A percentile compares a stretch with the other conserved stretches of the same genome.
These are phyloP conservation scores for Cylindroiulus punctatus DNA, from an alignment of 2,888 invertebrate species.

Conservation along the genomic window DNA sequence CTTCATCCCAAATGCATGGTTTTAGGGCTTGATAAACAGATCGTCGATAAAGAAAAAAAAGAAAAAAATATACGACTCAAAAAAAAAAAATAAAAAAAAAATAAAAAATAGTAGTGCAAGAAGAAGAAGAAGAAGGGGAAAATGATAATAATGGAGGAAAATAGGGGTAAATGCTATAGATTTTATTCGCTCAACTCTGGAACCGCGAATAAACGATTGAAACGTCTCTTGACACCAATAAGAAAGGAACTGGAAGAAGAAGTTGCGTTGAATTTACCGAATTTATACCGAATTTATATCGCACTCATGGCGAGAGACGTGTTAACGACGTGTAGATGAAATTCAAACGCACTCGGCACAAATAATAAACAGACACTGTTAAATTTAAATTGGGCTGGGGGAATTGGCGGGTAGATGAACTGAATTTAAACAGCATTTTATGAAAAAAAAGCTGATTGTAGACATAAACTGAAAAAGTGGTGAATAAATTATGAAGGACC, in stretches of 20 bases:
- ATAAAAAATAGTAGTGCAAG: not conserved
- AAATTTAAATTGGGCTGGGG: too few species aligned
- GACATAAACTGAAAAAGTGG: too few species aligned
- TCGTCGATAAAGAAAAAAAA: constrained; percentile 3
- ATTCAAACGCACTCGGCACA: too few species aligned
- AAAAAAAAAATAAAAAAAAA: not conserved
- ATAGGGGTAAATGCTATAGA: constrained; percentile 38
- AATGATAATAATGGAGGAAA: constrained; percentile 27
- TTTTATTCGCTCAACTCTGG: constrained; percentile 27
- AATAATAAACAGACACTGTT: too few species aligned
- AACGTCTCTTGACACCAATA: constrained; percentile 38
- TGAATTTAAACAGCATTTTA: too few species aligned
- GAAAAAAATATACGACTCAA: not conserved
- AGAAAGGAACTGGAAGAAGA: not conserved
- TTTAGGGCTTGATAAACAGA: constrained; percentile 42
- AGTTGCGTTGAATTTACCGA: not conserved
- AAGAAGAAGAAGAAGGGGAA: not conserved
- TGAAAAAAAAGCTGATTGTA: too few species aligned
- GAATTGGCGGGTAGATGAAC: too few species aligned
- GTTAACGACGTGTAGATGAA: too few species aligned
- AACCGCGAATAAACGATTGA: constrained; percentile 27
- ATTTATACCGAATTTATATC: not conserved
- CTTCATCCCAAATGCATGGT: constrained; percentile 42
- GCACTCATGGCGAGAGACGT: not conserved
- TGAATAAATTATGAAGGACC: too few species aligned